Evolutionary conservation across 37 sponge, comb jelly and placozoan genomes (phyloP).

Genomic region (Halisarca cf. caerulea): DNA sequence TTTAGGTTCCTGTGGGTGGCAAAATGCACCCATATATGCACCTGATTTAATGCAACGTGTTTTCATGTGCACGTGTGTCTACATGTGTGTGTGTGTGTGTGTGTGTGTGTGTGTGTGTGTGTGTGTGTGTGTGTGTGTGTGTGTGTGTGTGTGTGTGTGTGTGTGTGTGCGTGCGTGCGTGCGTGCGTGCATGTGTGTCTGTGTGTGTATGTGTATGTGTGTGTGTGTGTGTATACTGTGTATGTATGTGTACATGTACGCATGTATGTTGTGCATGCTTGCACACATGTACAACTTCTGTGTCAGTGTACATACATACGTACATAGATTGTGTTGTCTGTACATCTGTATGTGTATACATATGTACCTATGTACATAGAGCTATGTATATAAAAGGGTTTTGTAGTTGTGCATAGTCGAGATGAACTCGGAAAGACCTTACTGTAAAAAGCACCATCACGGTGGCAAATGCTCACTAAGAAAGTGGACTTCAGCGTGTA

Average conservation of each 20-base stretch:
- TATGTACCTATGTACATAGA: background rate
- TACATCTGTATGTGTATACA: background rate
- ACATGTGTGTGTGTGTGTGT: constrained; percentile 5
- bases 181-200: background rate
- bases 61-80: background rate
- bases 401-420: too few species aligned
- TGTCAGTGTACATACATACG: background rate
- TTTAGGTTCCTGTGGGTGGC: too few species aligned
- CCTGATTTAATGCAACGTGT: background rate
- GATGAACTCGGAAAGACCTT: too few species aligned
- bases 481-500: too few species aligned
- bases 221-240: constrained; percentile 4
- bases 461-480: too few species aligned
- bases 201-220: background rate
- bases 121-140: constrained; percentile 12
- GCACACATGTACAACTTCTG: background rate
- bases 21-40: too few species aligned
- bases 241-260: background rate
- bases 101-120: background rate
- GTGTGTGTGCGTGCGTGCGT: constrained; percentile 6
- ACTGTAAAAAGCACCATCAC: too few species aligned
- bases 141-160: constrained; percentile 29
- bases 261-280: background rate
- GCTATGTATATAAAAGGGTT: too few species aligned
- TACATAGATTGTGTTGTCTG: background rate